Percentiles rank a stretch among this genome's conserved stretches.
These are phyloP conservation scores for Dioctria linearis DNA, from an alignment of 2,888 invertebrate genomes.

Conservation along the genomic window DNA sequence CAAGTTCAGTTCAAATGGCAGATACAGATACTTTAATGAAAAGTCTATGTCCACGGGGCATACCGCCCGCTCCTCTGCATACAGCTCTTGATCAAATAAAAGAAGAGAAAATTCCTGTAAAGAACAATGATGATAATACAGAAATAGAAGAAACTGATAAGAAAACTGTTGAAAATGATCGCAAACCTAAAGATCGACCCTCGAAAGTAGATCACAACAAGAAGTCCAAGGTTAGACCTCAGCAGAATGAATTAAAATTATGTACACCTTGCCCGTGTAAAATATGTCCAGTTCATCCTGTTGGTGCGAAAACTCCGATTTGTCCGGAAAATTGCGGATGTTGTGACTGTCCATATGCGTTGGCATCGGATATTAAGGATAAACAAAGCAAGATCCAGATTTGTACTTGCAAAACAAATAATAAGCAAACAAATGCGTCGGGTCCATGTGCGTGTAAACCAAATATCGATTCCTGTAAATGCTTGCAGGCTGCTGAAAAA, in stretches of 20 bases:
- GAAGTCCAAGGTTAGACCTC: background rate
- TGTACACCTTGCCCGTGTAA: slow-evolving; percentile 5
- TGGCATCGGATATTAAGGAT: background rate
- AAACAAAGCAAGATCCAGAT: background rate
- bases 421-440: too few species aligned
- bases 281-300: background rate
- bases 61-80: too few species aligned
- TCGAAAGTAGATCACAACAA: too few species aligned
- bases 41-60: too few species aligned
- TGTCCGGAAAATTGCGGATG: slow-evolving; percentile 17
- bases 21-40: too few species aligned
- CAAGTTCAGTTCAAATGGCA: too few species aligned
- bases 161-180: too few species aligned
- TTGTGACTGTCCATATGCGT: background rate
- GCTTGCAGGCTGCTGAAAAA: background rate
- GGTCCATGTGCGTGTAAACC: slow-evolving; percentile 8
- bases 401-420: background rate
- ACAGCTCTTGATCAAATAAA: too few species aligned
- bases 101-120: too few species aligned
- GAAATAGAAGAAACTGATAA: too few species aligned
- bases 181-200: too few species aligned
- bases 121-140: too few species aligned
- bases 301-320: background rate
- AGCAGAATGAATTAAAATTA: slow-evolving; percentile 16
- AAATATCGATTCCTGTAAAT: background rate